Evolutionary conservation across 2,113 vertebrate genomes (phyloP).

Genomic region (Kryptolebias marmoratus): DNA sequence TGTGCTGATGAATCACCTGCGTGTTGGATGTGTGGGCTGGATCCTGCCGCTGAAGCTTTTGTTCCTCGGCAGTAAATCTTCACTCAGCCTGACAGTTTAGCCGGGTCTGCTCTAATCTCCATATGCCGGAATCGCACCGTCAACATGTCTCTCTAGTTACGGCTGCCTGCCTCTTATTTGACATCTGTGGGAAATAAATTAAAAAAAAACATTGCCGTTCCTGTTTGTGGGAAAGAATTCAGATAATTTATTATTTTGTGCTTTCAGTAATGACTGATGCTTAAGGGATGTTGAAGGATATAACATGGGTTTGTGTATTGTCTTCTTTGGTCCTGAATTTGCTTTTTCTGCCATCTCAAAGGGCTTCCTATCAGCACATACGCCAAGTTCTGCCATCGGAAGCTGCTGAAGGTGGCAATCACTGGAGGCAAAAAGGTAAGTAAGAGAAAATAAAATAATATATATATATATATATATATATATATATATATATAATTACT

Average conservation of each 20-base stretch:
- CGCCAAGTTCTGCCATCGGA: slow-evolving; percentile 89
- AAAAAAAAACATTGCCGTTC: slow-evolving; percentile 2
- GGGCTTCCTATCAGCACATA: slow-evolving; percentile 90
- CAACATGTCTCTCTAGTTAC: slow-evolving; percentile 69
- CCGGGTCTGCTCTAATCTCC: slow-evolving; percentile 58
- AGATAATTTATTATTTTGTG: slow-evolving; percentile 48
- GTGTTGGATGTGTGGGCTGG: slow-evolving; percentile 49
- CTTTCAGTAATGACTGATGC: slow-evolving; percentile 31
- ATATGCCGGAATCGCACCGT: slow-evolving; percentile 58
- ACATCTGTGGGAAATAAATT: slow-evolving; percentile 56
- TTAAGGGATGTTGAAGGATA: slow-evolving; percentile 26
- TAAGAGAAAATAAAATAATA: not conserved
- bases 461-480: too few species aligned
- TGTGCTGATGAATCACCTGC: slow-evolving; percentile 71
- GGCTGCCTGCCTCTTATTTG: slow-evolving; percentile 27
- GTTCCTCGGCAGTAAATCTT: slow-evolving; percentile 70
- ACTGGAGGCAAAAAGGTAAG: slow-evolving; percentile 92
- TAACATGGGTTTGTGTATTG: not conserved
- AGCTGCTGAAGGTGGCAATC: slow-evolving; percentile 88
- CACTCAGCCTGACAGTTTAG: slow-evolving; percentile 59
- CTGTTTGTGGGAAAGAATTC: slow-evolving; percentile 53
- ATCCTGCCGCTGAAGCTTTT: slow-evolving; percentile 67
- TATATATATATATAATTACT: too few species aligned
- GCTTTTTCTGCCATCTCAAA: slow-evolving; percentile 52
- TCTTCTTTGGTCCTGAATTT: slow-evolving; percentile 6